Conservation (phyloP, 2,888 invertebrate genomes). For the Cephus sareptanus region DNA sequence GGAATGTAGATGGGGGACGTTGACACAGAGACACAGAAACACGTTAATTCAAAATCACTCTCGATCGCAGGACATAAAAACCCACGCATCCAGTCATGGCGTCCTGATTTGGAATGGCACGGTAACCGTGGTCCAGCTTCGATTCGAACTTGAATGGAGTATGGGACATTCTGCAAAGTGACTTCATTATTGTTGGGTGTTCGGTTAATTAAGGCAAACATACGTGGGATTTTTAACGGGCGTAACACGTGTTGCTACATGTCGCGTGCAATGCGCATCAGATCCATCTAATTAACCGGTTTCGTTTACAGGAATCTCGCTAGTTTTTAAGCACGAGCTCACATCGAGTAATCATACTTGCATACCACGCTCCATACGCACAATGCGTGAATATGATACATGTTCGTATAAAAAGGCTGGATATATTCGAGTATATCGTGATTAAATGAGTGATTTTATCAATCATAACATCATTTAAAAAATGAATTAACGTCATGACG, state of each 20-base stretch:
- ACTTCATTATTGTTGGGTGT: slow-evolving; percentile 33
- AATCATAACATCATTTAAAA: too few relatives aligned
- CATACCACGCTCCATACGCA: too few relatives aligned
- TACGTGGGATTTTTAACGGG: slow-evolving; percentile 32
- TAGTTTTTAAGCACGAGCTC: too few relatives aligned
- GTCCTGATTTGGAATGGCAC: slow-evolving; percentile 10
- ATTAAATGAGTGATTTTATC: too few relatives aligned
- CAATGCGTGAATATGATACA: too few relatives aligned
- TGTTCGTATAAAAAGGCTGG: too few relatives aligned
- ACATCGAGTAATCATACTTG: too few relatives aligned
- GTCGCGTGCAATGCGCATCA: not conserved
- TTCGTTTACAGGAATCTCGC: too few relatives aligned
- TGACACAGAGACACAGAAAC: not conserved
- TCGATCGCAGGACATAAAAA: slow-evolving; percentile 5
- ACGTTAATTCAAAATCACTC: slow-evolving; percentile 12
- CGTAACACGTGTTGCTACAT: slow-evolving; percentile 35
- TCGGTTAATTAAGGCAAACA: slow-evolving; percentile 41
- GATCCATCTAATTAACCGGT: not conserved
- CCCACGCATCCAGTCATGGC: slow-evolving; percentile 8
- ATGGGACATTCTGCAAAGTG: slow-evolving; percentile 23
- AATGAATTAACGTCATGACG: too few relatives aligned
- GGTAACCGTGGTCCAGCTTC: not conserved
- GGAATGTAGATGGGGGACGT: too few relatives aligned
- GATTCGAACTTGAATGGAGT: slow-evolving; percentile 5
- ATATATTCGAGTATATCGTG: too few relatives aligned